phyloP scores from a whole-genome alignment of 2,113 vertebrate species.

The Scalopus aquaticus region DNA sequence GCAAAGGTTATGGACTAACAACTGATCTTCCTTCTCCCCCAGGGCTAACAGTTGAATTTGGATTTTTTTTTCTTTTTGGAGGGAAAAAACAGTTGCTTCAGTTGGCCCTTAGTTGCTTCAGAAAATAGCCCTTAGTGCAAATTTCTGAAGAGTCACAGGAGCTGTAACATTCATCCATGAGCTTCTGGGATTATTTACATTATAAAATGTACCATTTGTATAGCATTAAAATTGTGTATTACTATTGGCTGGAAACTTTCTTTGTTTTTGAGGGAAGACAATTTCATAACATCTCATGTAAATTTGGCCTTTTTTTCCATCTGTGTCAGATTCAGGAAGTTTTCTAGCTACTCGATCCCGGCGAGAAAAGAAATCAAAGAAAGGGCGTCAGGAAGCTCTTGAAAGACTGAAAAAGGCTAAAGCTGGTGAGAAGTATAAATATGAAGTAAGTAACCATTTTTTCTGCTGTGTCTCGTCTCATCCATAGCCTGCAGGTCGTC shows the following conservation, averaged over 20 bases:
- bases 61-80: slow-evolving; percentile 12
- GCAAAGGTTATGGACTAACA: not conserved
- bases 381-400: slow-evolving; percentile 93
- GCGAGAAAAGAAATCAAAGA: slow-evolving; percentile 93
- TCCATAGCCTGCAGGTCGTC: slow-evolving; percentile 8
- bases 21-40: slow-evolving; percentile 1
- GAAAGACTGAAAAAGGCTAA: slow-evolving; percentile 95
- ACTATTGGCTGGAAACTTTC: slow-evolving; percentile 13
- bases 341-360: slow-evolving; percentile 90
- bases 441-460: slow-evolving; percentile 89
- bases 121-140: not conserved
- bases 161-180: not conserved
- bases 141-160: slow-evolving; percentile 9
- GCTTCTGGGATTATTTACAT: slow-evolving; percentile 46
- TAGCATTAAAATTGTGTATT: slow-evolving; percentile 23
- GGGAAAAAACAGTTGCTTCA: slow-evolving; percentile 18
- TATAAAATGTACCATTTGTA: slow-evolving; percentile 42
- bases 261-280: slow-evolving; percentile 46
- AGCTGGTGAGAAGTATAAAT: slow-evolving; percentile 96
- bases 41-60: slow-evolving; percentile 13
- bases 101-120: slow-evolving; percentile 35
- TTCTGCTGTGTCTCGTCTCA: not conserved
- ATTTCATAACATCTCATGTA: slow-evolving; percentile 45
- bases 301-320: slow-evolving; percentile 69
- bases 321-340: slow-evolving; percentile 80